Conservation (phyloP, 2,113 vertebrate species). For the Chroicocephalus ridibundus region DNA sequence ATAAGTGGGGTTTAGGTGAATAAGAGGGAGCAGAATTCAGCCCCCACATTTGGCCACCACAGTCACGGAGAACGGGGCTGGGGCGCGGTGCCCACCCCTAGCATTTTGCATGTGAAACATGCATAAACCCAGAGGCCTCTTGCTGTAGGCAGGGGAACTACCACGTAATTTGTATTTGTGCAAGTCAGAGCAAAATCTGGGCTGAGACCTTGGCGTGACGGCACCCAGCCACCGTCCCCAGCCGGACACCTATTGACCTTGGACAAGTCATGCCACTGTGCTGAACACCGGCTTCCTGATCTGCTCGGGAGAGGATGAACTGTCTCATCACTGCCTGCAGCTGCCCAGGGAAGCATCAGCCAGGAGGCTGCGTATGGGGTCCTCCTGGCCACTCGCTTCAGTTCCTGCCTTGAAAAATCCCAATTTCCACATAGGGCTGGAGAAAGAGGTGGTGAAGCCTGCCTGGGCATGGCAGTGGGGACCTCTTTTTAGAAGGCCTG, state of each 20-base stretch:
- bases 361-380: background rate
- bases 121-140: background rate
- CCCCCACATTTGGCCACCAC: rapidly evolving
- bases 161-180: background rate
- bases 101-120: background rate
- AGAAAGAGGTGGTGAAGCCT: background rate
- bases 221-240: no score
- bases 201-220: background rate
- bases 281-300: background rate
- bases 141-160: background rate
- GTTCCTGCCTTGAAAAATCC: background rate
- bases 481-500: background rate
- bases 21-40: background rate
- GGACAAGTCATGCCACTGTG: rapidly evolving
- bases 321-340: background rate
- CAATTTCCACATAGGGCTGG: background rate
- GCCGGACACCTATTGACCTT: background rate
- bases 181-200: background rate
- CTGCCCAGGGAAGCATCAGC: background rate
- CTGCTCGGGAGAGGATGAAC: background rate
- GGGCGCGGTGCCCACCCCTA: background rate
- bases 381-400: background rate
- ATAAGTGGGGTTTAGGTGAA: background rate
- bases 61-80: background rate
- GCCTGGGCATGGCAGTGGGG: rapidly evolving